Conservation (phyloP, 2,113 vertebrate genomes). For the Boleophthalmus pectinirostris region DNA sequence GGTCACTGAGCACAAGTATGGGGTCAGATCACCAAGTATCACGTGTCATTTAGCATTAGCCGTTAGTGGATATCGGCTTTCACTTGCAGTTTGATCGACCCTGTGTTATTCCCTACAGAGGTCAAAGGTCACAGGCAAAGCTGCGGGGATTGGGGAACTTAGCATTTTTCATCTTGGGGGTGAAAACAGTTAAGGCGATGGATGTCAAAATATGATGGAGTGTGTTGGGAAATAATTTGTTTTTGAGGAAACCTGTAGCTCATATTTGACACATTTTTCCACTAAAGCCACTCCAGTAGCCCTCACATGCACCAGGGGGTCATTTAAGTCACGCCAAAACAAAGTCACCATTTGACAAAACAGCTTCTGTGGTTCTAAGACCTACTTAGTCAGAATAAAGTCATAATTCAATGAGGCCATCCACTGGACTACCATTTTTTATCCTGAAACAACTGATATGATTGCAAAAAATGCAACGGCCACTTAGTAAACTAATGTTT, state of each 20-base stretch:
- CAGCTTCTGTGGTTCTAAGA: neutral
- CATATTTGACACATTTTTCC: neutral
- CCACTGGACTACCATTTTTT: neutral
- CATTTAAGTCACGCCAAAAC: neutral
- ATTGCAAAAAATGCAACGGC: no score
- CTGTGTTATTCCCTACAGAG: slow-evolving; percentile 38
- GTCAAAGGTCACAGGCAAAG: slow-evolving; percentile 33
- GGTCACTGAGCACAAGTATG: neutral
- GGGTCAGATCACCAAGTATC: slow-evolving; percentile 35
- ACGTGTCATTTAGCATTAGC: slow-evolving; percentile 17
- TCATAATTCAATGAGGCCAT: neutral
- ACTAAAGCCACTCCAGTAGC: neutral
- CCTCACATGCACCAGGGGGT: neutral
- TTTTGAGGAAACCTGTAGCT: neutral
- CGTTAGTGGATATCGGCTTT: slow-evolving; percentile 34
- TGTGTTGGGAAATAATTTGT: neutral
- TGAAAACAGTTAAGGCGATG: neutral
- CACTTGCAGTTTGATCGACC: slow-evolving; percentile 33
- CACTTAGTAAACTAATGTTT: no score
- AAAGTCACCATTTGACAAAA: neutral
- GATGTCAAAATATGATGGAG: neutral
- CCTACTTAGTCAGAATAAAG: neutral
- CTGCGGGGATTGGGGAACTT: slow-evolving; percentile 19
- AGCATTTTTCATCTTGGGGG: neutral
- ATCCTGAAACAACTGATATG: no score